Percentiles rank a stretch among this genome's conserved stretches.
Evolutionary conservation across 2,113 vertebrate genomes (phyloP).

Genomic region (Potamarius usumacintae): DNA sequence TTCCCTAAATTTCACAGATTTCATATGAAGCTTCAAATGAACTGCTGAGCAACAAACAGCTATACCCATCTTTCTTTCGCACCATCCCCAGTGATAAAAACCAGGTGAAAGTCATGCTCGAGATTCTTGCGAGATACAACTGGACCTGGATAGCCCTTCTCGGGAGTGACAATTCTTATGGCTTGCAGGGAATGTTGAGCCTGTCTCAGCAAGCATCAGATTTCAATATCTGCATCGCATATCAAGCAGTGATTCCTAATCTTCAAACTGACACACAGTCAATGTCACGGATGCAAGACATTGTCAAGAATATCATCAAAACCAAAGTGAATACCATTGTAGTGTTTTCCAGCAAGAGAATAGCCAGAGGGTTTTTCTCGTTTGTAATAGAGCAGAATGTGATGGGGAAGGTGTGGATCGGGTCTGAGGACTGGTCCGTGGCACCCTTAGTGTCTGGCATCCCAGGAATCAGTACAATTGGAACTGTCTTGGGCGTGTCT

Average conservation of each 20-base stretch:
- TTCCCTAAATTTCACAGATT: slow-evolving; percentile 64
- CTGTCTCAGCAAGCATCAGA: slow-evolving; percentile 58
- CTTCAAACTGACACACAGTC: slow-evolving; percentile 20
- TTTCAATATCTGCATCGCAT: slow-evolving; percentile 74
- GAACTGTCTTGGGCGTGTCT: slow-evolving; percentile 78
- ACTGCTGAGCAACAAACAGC: slow-evolving; percentile 70
- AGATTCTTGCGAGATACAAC: slow-evolving; percentile 68
- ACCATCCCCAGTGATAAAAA: slow-evolving; percentile 77
- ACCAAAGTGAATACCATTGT: slow-evolving; percentile 74
- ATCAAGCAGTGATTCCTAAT: slow-evolving; percentile 74
- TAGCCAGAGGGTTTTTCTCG: slow-evolving; percentile 65
- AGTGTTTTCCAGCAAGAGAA: slow-evolving; percentile 73
- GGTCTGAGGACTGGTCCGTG: slow-evolving; percentile 79
- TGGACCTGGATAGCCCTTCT: slow-evolving; percentile 83
- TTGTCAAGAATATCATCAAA: slow-evolving; percentile 64
- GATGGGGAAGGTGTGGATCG: slow-evolving; percentile 77
- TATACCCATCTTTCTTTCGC: slow-evolving; percentile 75
- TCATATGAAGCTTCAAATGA: slow-evolving; percentile 78
- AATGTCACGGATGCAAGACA: slow-evolving; percentile 55
- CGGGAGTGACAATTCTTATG: slow-evolving; percentile 76
- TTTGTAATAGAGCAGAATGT: slow-evolving; percentile 72
- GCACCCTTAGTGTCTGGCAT: slow-evolving; percentile 68
- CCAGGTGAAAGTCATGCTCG: slow-evolving; percentile 75
- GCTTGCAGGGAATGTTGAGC: slow-evolving; percentile 70
- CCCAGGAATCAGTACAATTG: slow-evolving; percentile 65